These are phyloP conservation scores for Myrmophylax atrothorax DNA, from an alignment of 2,113 vertebrate genomes.

Conservation along the genomic window DNA sequence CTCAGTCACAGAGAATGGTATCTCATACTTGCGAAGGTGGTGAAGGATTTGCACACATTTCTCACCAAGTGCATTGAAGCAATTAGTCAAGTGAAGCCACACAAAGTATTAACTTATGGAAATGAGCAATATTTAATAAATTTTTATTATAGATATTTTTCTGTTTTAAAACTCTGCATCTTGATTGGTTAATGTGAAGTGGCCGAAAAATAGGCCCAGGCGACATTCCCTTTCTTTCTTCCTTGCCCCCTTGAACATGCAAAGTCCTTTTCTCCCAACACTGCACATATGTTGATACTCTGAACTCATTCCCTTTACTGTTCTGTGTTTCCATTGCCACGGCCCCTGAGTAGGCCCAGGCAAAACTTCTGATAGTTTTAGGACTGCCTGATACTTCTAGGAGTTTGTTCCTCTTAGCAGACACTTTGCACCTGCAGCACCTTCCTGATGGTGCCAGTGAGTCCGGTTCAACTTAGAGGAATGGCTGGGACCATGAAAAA, in stretches of 20 bases:
- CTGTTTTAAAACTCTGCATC: no score
- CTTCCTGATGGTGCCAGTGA: not conserved
- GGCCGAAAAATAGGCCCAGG: not conserved
- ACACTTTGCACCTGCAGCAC: accelerated
- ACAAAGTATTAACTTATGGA: no score
- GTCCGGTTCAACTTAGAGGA: not conserved
- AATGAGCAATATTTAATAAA: no score
- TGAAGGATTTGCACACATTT: no score
- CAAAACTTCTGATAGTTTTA: not conserved
- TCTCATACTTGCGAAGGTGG: no score
- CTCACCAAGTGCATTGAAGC: no score
- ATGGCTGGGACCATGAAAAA: not conserved
- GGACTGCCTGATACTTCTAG: not conserved
- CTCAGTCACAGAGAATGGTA: no score
- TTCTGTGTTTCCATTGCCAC: not conserved
- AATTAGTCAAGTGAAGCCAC: no score
- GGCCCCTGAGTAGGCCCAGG: not conserved
- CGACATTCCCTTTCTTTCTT: no score
- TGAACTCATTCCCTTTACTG: not conserved
- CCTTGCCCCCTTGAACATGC: accelerated
- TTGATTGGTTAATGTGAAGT: not conserved
- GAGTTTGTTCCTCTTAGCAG: not conserved
- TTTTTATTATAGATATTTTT: no score
- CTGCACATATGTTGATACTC: accelerated
- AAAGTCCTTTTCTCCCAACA: not conserved